phyloP scores from a whole-genome alignment of 2,888 invertebrate genomes.

The Geotrupes spiniger region DNA sequence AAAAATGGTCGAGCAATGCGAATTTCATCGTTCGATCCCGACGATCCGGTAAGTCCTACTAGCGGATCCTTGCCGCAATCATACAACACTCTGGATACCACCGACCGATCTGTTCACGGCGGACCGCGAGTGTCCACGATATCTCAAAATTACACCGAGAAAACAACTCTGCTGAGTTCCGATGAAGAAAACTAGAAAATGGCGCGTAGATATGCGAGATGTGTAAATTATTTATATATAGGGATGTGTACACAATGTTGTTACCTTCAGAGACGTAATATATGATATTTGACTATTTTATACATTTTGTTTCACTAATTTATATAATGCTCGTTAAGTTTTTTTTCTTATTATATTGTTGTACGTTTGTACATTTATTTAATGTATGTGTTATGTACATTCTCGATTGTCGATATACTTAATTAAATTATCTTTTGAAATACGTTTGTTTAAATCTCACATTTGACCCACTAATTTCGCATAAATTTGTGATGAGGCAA shows the following conservation, averaged over 20 bases:
- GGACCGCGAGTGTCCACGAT: slow-evolving; percentile 77
- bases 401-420: too few species aligned
- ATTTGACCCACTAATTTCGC: too few species aligned
- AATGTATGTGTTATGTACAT: too few species aligned
- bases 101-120: slow-evolving; percentile 48
- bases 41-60: slow-evolving; percentile 57
- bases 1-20: slow-evolving; percentile 66
- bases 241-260: slow-evolving; percentile 1
- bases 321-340: too few species aligned
- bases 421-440: too few species aligned
- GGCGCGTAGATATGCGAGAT: too few species aligned
- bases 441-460: too few species aligned
- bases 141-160: slow-evolving; percentile 88
- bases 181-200: slow-evolving; percentile 71
- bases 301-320: too few species aligned
- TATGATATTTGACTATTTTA: too few species aligned
- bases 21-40: slow-evolving; percentile 66
- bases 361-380: too few species aligned
- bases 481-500: too few species aligned
- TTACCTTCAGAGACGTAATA: not conserved
- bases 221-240: not conserved
- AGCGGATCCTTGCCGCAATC: slow-evolving; percentile 44
- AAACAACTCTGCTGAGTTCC: slow-evolving; percentile 91
- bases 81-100: slow-evolving; percentile 41
- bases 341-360: too few species aligned